Percentiles rank a stretch among this genome's conserved stretches.
These are phyloP conservation scores for Carapus acus DNA, from an alignment of 2,797 vertebrate species.

Conservation along the genomic window DNA sequence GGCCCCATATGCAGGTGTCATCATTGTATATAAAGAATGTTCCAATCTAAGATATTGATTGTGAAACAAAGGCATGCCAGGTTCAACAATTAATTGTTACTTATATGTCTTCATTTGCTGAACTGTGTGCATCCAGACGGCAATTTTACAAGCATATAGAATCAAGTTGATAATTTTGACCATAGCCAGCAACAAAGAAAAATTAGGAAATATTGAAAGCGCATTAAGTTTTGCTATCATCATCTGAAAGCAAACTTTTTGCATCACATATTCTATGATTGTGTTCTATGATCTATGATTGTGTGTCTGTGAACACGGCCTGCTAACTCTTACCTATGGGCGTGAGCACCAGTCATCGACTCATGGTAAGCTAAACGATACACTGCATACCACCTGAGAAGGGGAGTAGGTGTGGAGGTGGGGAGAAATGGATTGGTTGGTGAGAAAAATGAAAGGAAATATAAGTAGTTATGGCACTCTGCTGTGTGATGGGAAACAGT, in stretches of 20 bases:
- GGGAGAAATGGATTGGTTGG: slow-evolving; percentile 63
- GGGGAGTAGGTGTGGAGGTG: slow-evolving; percentile 51
- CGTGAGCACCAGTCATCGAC: slow-evolving; percentile 73
- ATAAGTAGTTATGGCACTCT: slow-evolving; percentile 53
- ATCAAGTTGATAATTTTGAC: slow-evolving; percentile 66
- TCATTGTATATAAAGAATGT: slow-evolving; percentile 53
- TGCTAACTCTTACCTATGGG: slow-evolving; percentile 79
- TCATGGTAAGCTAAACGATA: slow-evolving; percentile 66
- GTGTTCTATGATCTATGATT: too few species aligned
- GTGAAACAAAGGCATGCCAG: slow-evolving; percentile 62
- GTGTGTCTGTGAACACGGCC: too few species aligned
- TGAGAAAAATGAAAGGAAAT: slow-evolving; percentile 56
- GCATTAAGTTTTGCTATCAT: slow-evolving; percentile 70
- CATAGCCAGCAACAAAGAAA: slow-evolving; percentile 60
- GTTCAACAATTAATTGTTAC: slow-evolving; percentile 65
- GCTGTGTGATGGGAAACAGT: slow-evolving; percentile 34
- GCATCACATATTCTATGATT: slow-evolving; percentile 68
- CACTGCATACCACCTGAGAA: slow-evolving; percentile 68
- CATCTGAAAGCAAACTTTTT: too few species aligned
- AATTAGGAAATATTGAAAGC: slow-evolving; percentile 66
- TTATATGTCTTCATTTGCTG: slow-evolving; percentile 65
- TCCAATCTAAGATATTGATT: slow-evolving; percentile 70
- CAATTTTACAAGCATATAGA: slow-evolving; percentile 50
- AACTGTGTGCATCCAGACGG: slow-evolving; percentile 49
- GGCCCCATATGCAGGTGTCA: slow-evolving; percentile 54